Percentiles rank a stretch among this genome's conserved stretches.
Conservation (phyloP, 2,888 invertebrate genomes). For the Glomeris marginata region DNA sequence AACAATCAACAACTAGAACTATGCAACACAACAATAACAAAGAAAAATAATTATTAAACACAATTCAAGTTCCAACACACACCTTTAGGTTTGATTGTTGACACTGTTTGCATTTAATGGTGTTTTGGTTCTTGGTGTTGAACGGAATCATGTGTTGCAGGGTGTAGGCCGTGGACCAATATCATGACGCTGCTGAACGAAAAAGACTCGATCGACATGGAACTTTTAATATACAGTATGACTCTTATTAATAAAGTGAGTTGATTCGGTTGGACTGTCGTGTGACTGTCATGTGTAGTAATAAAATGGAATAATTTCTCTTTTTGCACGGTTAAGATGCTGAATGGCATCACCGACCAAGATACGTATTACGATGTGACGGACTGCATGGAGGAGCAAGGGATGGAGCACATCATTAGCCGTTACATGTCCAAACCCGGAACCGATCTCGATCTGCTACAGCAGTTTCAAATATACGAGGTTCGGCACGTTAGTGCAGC, state of each 20-base stretch:
- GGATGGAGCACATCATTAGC: conserved; percentile 72
- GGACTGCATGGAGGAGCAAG: conserved; percentile 86
- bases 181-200: conserved; percentile 75
- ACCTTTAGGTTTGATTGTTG: background rate
- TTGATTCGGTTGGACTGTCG: background rate
- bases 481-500: too few relatives aligned
- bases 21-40: background rate
- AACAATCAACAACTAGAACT: too few relatives aligned
- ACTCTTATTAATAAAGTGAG: conserved; percentile 75
- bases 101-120: background rate
- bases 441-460: conserved; percentile 77
- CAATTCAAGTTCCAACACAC: background rate
- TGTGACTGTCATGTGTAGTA: background rate
- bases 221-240: conserved; percentile 87
- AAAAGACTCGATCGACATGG: conserved; percentile 90
- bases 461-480: conserved; percentile 91
- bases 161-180: conserved; percentile 55
- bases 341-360: conserved; percentile 84
- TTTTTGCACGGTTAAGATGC: conserved; percentile 40
- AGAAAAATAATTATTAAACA: background rate
- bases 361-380: conserved; percentile 96
- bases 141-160: conserved; percentile 25
- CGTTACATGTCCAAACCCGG: conserved; percentile 82
- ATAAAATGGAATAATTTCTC: too few relatives aligned
- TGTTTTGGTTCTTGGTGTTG: background rate